Evolutionary conservation across 2,888 invertebrate species (phyloP), one percentile per base, ranked within the genome.

Genomic region (Netelia melanura): DNA sequence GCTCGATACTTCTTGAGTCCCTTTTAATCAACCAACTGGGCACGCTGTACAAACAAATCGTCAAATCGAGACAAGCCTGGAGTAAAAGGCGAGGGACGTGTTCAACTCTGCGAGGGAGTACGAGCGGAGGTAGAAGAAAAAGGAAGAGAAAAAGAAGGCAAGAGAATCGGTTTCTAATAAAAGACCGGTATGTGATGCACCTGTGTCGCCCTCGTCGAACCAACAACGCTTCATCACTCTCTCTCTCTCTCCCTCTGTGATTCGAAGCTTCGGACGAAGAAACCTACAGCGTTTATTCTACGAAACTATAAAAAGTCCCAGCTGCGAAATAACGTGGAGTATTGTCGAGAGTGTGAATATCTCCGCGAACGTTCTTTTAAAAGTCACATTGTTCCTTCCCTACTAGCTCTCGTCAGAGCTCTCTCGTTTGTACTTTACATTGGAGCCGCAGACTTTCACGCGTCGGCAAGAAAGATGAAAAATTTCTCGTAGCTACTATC

Each of bases 151-250:
- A 70, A 81, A 81, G 78, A 86, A 78, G 72, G 43, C 62, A 64
- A 64, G 56, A 61, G 38, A 65, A 68, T 62, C 54, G 74, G 48
- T 14, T 25, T 65, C 78, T 48, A 58, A 90, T 89, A 89, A 89
- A 89, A 87, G 87, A 90, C 87, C 88, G 89, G 89, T 88, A 90
- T 90, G 82, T 91, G 91, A 91, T 91, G 91, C 92, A 92, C 91
- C 91, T 92, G 91, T 89, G 87, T 68, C 23, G 44, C 56, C 65
- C 75, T 83, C 68, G 30, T 38, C 30, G 3, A 65, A 44, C 14
- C 58, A 17, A 65, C 30, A 68, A 62, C 56, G 52, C 61, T 30
- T 30, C 30, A 21, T 30, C 86, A 81, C 86, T 87, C 84, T 78
- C 83, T 38, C 74, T 83, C 70, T 75, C 87, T 65, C 78, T 21